A percentile compares a stretch with the other conserved stretches of the same genome.
Evolutionary conservation across 2,888 invertebrate genomes (phyloP).

Genomic region (Mesoligia furuncula): DNA sequence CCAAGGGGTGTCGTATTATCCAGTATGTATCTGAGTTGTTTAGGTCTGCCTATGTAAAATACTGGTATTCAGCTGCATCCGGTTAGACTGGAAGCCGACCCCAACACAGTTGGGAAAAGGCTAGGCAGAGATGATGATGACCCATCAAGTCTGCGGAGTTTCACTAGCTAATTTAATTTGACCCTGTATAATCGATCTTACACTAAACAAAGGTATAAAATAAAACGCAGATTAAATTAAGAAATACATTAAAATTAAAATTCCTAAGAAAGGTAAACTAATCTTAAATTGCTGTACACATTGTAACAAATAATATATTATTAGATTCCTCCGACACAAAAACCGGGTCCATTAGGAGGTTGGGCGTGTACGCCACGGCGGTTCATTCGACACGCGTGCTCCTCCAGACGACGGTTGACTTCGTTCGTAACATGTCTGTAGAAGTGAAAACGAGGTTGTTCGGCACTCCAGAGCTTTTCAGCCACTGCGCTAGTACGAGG

Average conservation of each 20-base stretch:
- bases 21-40: too few relatives aligned
- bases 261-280: slow-evolving; percentile 32
- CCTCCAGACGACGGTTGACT: slow-evolving; percentile 77
- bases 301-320: background rate
- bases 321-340: slow-evolving; percentile 64
- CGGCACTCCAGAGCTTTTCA: slow-evolving; percentile 68
- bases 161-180: too few relatives aligned
- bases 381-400: slow-evolving; percentile 92
- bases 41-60: too few relatives aligned
- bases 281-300: slow-evolving; percentile 23
- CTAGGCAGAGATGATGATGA: too few relatives aligned
- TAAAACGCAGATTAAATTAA: background rate
- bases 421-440: slow-evolving; percentile 65
- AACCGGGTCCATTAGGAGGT: slow-evolving; percentile 93
- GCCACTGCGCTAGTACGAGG: slow-evolving; percentile 55
- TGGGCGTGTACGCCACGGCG: slow-evolving; percentile 92
- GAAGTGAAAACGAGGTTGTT: slow-evolving; percentile 12
- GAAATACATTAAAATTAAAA: slow-evolving; percentile 19
- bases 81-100: too few relatives aligned
- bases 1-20: too few relatives aligned
- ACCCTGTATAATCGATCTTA: background rate
- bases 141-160: too few relatives aligned
- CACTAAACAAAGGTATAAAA: background rate
- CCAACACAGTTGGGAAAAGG: too few relatives aligned
- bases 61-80: too few relatives aligned